Conservation (phyloP, 2,888 invertebrate genomes). For the Eudemis profundana region DNA sequence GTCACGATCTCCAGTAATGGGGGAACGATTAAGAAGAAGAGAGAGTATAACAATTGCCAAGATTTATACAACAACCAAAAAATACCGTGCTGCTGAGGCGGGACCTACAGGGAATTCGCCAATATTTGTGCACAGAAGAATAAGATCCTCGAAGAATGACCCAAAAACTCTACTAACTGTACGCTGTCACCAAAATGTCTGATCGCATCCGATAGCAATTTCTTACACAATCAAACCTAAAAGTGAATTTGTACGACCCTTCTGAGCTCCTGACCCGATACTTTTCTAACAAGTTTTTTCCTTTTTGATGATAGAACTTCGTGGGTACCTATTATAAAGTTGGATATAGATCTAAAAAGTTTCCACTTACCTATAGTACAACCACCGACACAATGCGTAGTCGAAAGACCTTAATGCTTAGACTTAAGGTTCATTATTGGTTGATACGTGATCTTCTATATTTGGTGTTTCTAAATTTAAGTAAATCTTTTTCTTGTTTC, state of each 20-base stretch:
- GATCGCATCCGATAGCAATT: conserved; percentile 16
- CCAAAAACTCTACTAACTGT: too few relatives aligned
- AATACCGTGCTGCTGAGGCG: too few relatives aligned
- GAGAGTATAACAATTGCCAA: too few relatives aligned
- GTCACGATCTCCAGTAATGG: too few relatives aligned
- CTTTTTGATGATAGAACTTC: conserved; percentile 20
- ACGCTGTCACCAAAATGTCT: background rate
- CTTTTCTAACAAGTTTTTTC: conserved; percentile 38
- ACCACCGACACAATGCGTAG: background rate
- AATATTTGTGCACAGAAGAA: too few relatives aligned
- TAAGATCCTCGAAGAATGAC: too few relatives aligned
- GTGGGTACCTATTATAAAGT: conserved; percentile 19
- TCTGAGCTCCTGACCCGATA: conserved; percentile 26
- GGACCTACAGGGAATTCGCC: too few relatives aligned
- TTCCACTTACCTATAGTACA: conserved; percentile 1
- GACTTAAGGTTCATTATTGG: background rate
- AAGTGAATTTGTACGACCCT: conserved; percentile 37
- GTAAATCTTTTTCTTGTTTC: background rate
- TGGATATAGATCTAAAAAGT: conserved; percentile 18
- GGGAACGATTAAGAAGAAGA: too few relatives aligned
- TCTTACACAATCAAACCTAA: background rate
- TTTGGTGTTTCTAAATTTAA: background rate
- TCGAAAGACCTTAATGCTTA: background rate
- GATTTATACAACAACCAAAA: too few relatives aligned
- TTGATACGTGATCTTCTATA: background rate